phyloP scores from a whole-genome alignment of 2,888 invertebrate genomes.

The Chrysomela aeneicollis region DNA sequence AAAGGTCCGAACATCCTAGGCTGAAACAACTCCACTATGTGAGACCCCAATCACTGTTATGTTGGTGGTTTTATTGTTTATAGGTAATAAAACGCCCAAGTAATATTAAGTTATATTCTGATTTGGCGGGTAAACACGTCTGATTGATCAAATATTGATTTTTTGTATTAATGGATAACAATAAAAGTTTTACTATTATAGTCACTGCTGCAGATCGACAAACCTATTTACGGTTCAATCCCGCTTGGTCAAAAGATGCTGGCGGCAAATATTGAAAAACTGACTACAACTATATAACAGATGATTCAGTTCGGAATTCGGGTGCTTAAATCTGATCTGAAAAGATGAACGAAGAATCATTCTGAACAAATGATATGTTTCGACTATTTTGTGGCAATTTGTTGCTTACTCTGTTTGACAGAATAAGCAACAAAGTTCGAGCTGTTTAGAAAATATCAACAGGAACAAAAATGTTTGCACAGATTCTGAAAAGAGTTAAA shows the following conservation, averaged over 20 bases:
- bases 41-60: slow-evolving; percentile 42
- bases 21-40: not conserved
- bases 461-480: no score
- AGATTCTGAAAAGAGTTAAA: no score
- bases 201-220: slow-evolving; percentile 36
- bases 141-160: slow-evolving; percentile 42
- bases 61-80: slow-evolving; percentile 50
- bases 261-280: slow-evolving; percentile 3
- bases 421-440: no score
- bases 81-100: slow-evolving; percentile 39
- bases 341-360: no score
- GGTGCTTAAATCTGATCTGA: no score
- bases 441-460: no score
- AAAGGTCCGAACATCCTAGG: no score
- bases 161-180: slow-evolving; percentile 40
- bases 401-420: no score
- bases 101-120: slow-evolving; percentile 38
- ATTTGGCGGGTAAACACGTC: slow-evolving; percentile 41
- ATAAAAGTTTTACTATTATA: slow-evolving; percentile 41
- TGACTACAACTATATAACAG: no score
- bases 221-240: slow-evolving; percentile 34
- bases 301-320: no score
- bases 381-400: no score
- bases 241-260: slow-evolving; percentile 34
- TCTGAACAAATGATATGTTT: no score